Conservation (phyloP, 53 echinoderm and acorn worm genomes). For the Luidia sarsii region DNA sequence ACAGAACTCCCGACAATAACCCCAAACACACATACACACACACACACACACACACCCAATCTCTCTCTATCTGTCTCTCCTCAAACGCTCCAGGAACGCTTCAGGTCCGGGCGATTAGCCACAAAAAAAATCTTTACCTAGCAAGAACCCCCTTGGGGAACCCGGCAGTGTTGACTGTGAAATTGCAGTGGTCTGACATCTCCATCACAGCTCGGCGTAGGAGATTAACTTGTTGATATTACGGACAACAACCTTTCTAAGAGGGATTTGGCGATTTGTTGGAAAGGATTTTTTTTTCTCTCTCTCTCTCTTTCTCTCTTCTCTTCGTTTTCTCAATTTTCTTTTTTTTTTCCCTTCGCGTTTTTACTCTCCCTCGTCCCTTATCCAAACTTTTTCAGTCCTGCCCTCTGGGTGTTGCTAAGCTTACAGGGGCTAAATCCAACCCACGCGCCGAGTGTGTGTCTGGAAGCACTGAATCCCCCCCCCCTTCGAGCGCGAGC, state of each 20-base stretch:
- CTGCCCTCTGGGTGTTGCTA: slow-evolving; percentile 18
- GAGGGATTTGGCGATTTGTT: slow-evolving; percentile 47
- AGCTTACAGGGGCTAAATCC: background rate
- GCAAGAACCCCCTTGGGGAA: too few species aligned
- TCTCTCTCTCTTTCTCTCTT: background rate
- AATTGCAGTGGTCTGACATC: slow-evolving; percentile 42
- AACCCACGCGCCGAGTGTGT: background rate
- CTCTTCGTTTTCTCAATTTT: background rate
- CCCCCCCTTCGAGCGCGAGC: too few species aligned
- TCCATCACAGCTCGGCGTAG: slow-evolving; percentile 22
- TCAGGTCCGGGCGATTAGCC: too few species aligned
- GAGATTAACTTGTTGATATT: slow-evolving; percentile 50
- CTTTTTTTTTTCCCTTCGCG: background rate
- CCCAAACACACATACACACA: background rate
- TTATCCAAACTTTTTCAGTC: slow-evolving; percentile 22
- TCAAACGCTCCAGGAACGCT: too few species aligned
- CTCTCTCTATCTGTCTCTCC: background rate
- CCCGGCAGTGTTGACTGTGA: slow-evolving; percentile 9
- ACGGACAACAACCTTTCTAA: slow-evolving; percentile 54
- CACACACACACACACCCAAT: too few species aligned
- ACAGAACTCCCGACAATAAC: background rate
- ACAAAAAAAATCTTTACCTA: too few species aligned
- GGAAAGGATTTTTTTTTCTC: background rate
- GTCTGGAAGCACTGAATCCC: too few species aligned
- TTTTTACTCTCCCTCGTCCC: background rate